These are phyloP conservation scores for Gymnosoma rotundatum DNA, from an alignment of 2,888 invertebrate genomes.

Conservation along the genomic window DNA sequence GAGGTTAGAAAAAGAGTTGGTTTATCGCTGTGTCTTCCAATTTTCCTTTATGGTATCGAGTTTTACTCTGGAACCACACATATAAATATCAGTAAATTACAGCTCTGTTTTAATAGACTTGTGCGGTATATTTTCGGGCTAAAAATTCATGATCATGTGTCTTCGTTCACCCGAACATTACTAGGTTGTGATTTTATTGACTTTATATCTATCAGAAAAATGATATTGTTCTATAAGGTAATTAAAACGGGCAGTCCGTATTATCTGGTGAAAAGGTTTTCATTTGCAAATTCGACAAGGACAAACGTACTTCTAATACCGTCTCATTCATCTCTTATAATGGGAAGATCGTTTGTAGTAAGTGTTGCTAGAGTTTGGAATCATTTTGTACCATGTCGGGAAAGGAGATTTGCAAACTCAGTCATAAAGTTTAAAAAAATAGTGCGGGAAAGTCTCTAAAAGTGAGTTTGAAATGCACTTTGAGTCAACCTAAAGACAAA, in stretches of 20 bases:
- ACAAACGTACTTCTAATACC: not conserved
- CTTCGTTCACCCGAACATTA: not conserved
- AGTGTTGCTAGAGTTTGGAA: not conserved
- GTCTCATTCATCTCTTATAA: not conserved
- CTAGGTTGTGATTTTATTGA: not conserved
- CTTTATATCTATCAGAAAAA: not conserved
- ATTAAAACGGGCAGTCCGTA: not conserved
- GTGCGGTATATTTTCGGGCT: not conserved
- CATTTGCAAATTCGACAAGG: not conserved
- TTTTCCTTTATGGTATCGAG: not conserved
- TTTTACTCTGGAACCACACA: not conserved
- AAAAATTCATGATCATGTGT: not conserved
- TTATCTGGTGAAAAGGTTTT: not conserved
- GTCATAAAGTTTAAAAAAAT: not conserved
- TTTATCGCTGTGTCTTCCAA: not conserved
- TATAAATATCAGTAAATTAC: not conserved
- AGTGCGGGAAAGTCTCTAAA: no score
- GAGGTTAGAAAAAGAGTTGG: not conserved
- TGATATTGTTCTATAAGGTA: not conserved
- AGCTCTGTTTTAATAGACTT: not conserved
- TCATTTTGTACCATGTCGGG: not conserved
- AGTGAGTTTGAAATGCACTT: no score
- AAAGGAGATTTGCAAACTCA: not conserved
- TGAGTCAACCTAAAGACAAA: no score
- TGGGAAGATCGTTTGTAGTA: not conserved